Conservation (phyloP, 1,140 invertebrate genomes). For the Cydia pomonella region DNA sequence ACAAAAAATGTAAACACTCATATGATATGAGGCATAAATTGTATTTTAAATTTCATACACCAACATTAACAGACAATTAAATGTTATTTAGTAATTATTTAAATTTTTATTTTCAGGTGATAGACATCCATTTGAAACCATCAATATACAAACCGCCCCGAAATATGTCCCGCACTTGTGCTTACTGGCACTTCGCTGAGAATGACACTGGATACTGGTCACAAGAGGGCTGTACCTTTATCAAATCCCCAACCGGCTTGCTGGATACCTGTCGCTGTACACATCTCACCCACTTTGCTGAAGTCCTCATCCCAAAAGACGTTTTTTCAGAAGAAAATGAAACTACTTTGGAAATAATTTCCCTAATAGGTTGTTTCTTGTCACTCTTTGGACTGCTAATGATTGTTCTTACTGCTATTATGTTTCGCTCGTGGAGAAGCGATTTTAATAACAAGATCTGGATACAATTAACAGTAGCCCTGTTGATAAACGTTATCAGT, state of each 20-base stretch:
- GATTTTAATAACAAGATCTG: conserved; percentile 59
- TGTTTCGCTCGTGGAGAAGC: conserved; percentile 53
- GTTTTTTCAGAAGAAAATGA: conserved; percentile 41
- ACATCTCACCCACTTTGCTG: conserved; percentile 62
- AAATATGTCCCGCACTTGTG: conserved; percentile 47
- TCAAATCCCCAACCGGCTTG: conserved; percentile 2
- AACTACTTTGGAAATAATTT: conserved; percentile 45
- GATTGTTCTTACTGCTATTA: conserved; percentile 49
- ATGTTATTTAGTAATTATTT: too few species aligned
- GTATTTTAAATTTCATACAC: too few species aligned
- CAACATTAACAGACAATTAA: too few species aligned
- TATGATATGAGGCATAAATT: too few species aligned
- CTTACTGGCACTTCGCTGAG: conserved; percentile 50
- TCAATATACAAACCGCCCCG: conserved; percentile 15
- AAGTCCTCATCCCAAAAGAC: conserved; percentile 43
- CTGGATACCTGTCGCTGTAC: conserved; percentile 53
- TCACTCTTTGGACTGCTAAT: conserved; percentile 52
- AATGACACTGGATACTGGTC: conserved; percentile 47
- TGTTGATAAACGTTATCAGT: conserved; percentile 47
- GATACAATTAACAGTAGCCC: conserved; percentile 50
- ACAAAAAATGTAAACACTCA: too few species aligned
- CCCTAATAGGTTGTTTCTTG: conserved; percentile 50
- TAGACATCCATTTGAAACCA: conserved; percentile 46
- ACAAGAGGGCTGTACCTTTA: conserved; percentile 45
- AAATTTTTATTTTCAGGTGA: conserved; percentile 34